These are phyloP conservation scores for Thomomys bottae DNA, from an alignment of 2,113 vertebrate genomes.

Conservation along the genomic window DNA sequence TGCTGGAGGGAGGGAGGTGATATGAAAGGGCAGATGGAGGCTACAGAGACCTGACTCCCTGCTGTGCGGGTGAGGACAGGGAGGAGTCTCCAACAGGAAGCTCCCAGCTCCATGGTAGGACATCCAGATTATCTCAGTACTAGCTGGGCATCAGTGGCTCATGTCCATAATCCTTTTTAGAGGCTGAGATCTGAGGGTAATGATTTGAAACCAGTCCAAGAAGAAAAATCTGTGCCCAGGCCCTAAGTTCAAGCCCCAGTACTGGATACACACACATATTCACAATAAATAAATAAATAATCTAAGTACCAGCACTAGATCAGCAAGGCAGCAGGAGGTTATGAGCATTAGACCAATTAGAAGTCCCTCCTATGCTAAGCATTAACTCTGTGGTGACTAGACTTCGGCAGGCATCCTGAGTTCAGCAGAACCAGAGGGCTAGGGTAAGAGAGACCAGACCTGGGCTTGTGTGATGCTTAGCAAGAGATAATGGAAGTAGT, in stretches of 20 bases:
- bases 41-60: neutral
- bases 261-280: too few relatives aligned
- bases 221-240: too few relatives aligned
- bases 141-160: too few relatives aligned
- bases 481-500: neutral
- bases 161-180: too few relatives aligned
- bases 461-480: neutral
- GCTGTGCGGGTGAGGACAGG: neutral
- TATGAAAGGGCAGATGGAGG: neutral
- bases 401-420: neutral
- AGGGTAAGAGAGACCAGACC: neutral
- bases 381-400: neutral
- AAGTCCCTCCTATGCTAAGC: neutral
- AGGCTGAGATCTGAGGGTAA: too few relatives aligned
- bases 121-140: neutral
- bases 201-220: too few relatives aligned
- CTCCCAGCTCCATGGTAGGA: neutral
- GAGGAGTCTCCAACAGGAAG: neutral
- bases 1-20: neutral
- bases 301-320: too few relatives aligned
- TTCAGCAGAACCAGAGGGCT: neutral
- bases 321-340: neutral
- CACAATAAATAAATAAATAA: too few relatives aligned
- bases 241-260: too few relatives aligned
- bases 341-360: neutral